Evolutionary conservation across 2,888 invertebrate genomes (phyloP).

Genomic region (Apamea anceps): DNA sequence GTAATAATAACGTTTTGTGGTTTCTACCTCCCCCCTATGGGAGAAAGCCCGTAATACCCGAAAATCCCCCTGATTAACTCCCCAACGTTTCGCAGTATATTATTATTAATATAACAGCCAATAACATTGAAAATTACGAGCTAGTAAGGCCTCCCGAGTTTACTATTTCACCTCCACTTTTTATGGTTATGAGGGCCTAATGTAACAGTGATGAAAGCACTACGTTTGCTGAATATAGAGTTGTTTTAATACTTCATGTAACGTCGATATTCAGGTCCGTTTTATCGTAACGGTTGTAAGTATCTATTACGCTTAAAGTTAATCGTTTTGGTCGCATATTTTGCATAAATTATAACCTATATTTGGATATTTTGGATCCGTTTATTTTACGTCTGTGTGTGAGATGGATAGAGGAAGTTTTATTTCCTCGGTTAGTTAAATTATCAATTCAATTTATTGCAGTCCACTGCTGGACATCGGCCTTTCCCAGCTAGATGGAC

Average conservation of each 20-base stretch:
- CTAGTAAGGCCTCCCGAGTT: constrained; percentile 68
- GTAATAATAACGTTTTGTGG: background rate
- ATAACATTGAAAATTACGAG: constrained; percentile 75
- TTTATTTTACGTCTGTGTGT: background rate
- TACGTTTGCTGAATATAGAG: constrained; percentile 59
- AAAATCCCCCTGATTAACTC: constrained; percentile 55
- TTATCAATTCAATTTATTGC: too few species aligned
- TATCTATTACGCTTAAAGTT: constrained; percentile 9
- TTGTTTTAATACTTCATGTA: constrained; percentile 61
- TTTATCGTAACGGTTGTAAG: constrained; percentile 21
- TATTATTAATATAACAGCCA: constrained; percentile 68
- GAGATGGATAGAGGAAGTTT: background rate
- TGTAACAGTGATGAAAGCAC: constrained; percentile 65
- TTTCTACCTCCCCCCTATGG: background rate
- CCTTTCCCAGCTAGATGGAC: too few species aligned
- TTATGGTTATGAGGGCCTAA: constrained; percentile 71
- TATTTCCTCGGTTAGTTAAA: background rate
- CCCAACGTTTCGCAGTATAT: constrained; percentile 48
- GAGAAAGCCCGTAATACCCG: constrained; percentile 17
- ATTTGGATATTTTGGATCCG: background rate
- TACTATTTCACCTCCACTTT: constrained; percentile 72
- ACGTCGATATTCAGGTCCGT: constrained; percentile 21
- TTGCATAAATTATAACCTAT: background rate
- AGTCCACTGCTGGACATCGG: too few species aligned
- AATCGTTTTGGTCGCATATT: constrained; percentile 33